Evolutionary conservation across 2,888 invertebrate genomes (phyloP), one percentile per base, ranked within the genome.

Genomic region (Acanthosepion pharaonis): DNA sequence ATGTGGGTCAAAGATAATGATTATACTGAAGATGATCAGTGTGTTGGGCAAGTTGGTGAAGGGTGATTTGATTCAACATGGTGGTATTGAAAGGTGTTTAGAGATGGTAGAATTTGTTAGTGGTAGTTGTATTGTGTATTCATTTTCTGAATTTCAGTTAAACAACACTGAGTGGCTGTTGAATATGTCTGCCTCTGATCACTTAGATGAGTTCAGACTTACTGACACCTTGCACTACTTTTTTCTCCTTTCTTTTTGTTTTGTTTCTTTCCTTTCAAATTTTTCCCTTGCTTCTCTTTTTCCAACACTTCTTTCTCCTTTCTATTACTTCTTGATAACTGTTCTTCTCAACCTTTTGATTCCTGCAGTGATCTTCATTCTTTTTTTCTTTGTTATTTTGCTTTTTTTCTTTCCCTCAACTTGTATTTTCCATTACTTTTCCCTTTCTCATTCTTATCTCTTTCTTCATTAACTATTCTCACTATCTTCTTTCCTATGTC

Each of bases 1-100:
- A 78, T n/a, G 33, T 33, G n/a, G n/a, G 78, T 78, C 78, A 78
- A 78, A 78, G 78, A 78, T 78, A 78, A 78, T 78, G 78, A 78
- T 78, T 78, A 78, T 33, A 78, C 33, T 78, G 78, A 78, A 78
- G 78, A 78, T 78, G 78, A 78, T 18, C 78, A 78, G 33, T 78
- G 78, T 33, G 78, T 78, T 78, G 78, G 78, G 18, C 15, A 33
- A 4, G 11, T n/a, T 33, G 15, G 33, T 78, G 33, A 23, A 78
- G 78, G 33, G 78, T n/a, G 78, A 3, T n/a, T 78, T n/a, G n/a
- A 78, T 78, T 78, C 78, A 59, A 23, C 9, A 51, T 51, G 23
- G 64, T 42, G 64, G 28, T 5, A 64, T 28, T 64, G 64, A 51
- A 51, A 25, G 6, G 25, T 64, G 64, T 64, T 64, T 25, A 25